phyloP scores from a whole-genome alignment of 2,888 invertebrate species.

The Oscheius myriophilus region DNA sequence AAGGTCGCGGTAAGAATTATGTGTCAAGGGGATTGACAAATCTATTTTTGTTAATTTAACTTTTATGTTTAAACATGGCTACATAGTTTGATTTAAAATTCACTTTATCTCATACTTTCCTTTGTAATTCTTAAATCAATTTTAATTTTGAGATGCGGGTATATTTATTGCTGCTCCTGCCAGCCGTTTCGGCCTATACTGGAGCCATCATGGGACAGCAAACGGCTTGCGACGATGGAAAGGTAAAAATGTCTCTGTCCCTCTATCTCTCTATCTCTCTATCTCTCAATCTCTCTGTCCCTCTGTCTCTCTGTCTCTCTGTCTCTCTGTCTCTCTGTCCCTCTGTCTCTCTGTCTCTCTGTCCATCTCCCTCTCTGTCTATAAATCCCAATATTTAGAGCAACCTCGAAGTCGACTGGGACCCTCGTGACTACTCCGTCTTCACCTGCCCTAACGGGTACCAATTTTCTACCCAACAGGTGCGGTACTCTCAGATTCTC shows the following conservation, averaged over 20 bases:
- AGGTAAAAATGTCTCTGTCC: constrained; percentile 73
- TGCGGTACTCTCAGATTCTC: not conserved
- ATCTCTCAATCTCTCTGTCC: no score
- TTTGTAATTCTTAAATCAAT: no score
- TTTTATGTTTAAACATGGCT: no score
- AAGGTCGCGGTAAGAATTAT: no score
- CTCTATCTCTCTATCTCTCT: no score
- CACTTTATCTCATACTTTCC: no score
- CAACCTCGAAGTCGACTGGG: constrained; percentile 78
- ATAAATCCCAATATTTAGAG: constrained; percentile 72
- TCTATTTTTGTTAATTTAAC: no score
- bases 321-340: no score
- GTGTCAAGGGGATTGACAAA: no score
- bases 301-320: not conserved
- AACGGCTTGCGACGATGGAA: constrained; percentile 78
- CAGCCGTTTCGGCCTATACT: constrained; percentile 37
- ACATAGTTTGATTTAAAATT: no score
- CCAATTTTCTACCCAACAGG: constrained; percentile 36
- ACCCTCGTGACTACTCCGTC: constrained; percentile 74
- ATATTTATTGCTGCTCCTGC: constrained; percentile 3
- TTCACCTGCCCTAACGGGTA: constrained; percentile 77
- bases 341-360: no score
- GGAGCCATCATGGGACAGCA: constrained; percentile 76
- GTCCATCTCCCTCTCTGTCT: not conserved
- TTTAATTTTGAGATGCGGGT: constrained; percentile 5